phyloP scores from a whole-genome alignment of 2,797 vertebrate genomes.

The Vespertilio murinus region DNA sequence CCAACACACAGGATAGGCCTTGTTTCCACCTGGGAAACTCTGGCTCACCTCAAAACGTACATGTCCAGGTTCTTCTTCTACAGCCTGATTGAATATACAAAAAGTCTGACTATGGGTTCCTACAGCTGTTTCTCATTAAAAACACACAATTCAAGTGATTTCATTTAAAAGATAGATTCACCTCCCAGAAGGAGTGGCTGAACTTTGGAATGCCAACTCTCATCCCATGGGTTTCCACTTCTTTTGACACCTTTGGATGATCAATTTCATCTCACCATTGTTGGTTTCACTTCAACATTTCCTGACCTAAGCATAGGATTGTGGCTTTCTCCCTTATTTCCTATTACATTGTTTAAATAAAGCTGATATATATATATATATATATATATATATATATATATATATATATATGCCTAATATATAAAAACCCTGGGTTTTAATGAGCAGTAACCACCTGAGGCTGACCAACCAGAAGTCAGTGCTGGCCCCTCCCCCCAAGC shows the following conservation, averaged over 20 bases:
- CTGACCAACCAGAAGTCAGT: too few relatives aligned
- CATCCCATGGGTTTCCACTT: not conserved
- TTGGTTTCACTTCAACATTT: not conserved
- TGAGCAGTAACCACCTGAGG: too few relatives aligned
- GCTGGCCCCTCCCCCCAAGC: too few relatives aligned
- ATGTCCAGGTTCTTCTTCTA: not conserved
- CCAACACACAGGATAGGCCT: not conserved
- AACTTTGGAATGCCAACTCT: not conserved
- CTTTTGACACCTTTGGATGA: not conserved
- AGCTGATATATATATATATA: not conserved
- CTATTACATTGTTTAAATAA: not conserved
- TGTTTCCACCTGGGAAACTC: not conserved
- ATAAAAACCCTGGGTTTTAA: too few relatives aligned
- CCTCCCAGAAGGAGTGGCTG: not conserved
- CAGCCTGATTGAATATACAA: not conserved
- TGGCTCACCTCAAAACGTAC: not conserved
- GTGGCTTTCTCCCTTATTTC: not conserved
- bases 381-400: not conserved
- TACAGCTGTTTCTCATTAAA: conserved; percentile 50
- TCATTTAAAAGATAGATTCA: not conserved
- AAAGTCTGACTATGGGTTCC: not conserved
- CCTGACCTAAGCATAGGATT: not conserved
- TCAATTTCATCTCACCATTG: not conserved
- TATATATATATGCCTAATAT: too few relatives aligned
- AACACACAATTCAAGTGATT: conserved; percentile 19